Evolutionary conservation across 2,113 vertebrate species (phyloP), one percentile per base, ranked within the genome.

Genomic region (Pomatostomus ruficeps): DNA sequence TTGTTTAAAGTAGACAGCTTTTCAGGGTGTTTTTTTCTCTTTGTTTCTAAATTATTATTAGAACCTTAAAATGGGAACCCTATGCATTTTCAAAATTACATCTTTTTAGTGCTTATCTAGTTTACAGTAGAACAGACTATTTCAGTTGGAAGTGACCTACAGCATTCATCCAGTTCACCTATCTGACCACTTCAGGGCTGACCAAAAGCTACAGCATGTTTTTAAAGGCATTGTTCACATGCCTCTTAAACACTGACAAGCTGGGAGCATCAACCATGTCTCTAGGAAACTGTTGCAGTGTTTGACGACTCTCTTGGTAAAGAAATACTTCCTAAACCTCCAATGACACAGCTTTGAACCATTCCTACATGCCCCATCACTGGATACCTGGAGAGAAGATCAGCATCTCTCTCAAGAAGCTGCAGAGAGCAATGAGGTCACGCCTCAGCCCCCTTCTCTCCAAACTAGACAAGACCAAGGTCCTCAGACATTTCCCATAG

Each of bases 401-500:
- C 45, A 78, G 14, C 9, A n/a, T 8, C 10, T 62, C 26, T 15
- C 14, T 42, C n/a, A 46, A 19, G 8, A 57, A 36, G 14, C 36
- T 21, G 9, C 1, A 26, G 24, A 62, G 26, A 71, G 12, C 16
- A 29, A 14, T 11, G n/a, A 67, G 3, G 9, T 54, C 0, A 0
- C 4, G 2, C 14, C 13, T 67, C 15, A 54, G 8, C 2, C 14
- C 57, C 2, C 38, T 49, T 42, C 5, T 52, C 38, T 54, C 24
- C 35, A 35, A 43, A 67, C 15, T 7, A 29, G 8, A 45, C 24
- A 67, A 43, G 3, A 16, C 28, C 10, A 23, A 1, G 10, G 9
- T 10, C 10, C 19, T n/a, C 17, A 63, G 38, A 28, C 0, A 2
- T 9, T 55, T 36, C 35, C 38, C 12, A 31, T 0, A 36, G 40